Evolutionary conservation across 2,888 invertebrate genomes (phyloP).

Genomic region (Coremacera marginata): DNA sequence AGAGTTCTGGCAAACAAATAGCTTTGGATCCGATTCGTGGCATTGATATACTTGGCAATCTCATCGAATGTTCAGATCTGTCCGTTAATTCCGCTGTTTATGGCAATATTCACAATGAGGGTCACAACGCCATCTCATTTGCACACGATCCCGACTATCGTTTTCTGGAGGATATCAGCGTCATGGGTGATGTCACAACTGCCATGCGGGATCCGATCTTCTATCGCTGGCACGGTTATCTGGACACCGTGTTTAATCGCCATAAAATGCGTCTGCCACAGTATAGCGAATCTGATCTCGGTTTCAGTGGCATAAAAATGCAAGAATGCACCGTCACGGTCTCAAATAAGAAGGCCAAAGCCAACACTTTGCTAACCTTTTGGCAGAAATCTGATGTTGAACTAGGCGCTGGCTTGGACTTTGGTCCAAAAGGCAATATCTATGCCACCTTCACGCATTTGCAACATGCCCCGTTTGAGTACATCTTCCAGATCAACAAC

Average conservation of each 20-base stretch:
- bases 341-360: constrained; percentile 34
- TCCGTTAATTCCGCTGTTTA: constrained; percentile 78
- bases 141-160: constrained; percentile 83
- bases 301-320: constrained; percentile 52
- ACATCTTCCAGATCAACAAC: constrained; percentile 76
- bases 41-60: constrained; percentile 83
- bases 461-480: constrained; percentile 80
- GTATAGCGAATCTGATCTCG: constrained; percentile 69
- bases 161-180: constrained; percentile 79
- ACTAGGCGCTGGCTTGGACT: constrained; percentile 84
- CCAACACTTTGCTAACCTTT: constrained; percentile 71
- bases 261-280: constrained; percentile 75
- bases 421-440: constrained; percentile 79
- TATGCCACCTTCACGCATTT: constrained; percentile 82
- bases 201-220: constrained; percentile 90
- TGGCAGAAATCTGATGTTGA: constrained; percentile 87
- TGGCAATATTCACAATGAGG: constrained; percentile 86
- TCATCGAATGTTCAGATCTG: constrained; percentile 79
- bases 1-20: constrained; percentile 57
- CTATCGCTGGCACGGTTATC: constrained; percentile 86
- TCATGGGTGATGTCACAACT: constrained; percentile 85
- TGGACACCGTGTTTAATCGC: constrained; percentile 81
- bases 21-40: constrained; percentile 71
- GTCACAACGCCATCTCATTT: constrained; percentile 81
- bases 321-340: constrained; percentile 46